Evolutionary conservation across 2,888 invertebrate genomes (phyloP).

Genomic region (Alentia gelatinosa): DNA sequence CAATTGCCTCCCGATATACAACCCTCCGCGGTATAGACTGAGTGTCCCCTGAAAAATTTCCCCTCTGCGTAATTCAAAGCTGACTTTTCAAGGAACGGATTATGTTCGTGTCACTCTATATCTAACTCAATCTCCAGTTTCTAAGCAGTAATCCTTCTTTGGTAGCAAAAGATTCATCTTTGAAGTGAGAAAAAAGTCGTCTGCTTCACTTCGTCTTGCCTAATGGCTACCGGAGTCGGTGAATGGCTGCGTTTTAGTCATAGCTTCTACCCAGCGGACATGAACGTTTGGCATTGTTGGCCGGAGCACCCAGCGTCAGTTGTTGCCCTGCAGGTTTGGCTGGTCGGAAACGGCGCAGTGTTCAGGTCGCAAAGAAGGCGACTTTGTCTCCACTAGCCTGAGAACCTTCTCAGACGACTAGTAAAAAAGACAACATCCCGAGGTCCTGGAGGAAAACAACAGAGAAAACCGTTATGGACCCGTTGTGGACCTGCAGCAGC

Average conservation of each 20-base stretch:
- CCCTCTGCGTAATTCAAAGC: not conserved
- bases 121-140: not conserved
- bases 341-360: not conserved
- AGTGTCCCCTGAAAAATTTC: no score
- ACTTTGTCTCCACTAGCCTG: not conserved
- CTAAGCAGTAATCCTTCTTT: not conserved
- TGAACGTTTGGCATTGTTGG: not conserved
- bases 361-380: not conserved
- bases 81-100: not conserved
- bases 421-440: not conserved
- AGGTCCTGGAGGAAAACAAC: not conserved
- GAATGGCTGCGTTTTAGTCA: not conserved
- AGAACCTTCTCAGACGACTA: not conserved
- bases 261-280: not conserved
- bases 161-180: not conserved
- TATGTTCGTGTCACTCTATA: not conserved
- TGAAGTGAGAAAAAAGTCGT: not conserved
- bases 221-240: not conserved
- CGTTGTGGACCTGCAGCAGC: no score
- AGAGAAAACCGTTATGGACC: not conserved
- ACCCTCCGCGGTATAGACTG: not conserved
- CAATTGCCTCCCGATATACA: not conserved
- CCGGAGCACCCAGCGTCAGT: not conserved
- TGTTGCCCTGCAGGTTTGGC: not conserved
- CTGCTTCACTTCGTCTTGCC: not conserved